Evolutionary conservation across 1,140 invertebrate genomes (phyloP), one percentile per base, ranked within the genome.

Genomic region (Odontomachus brunneus): DNA sequence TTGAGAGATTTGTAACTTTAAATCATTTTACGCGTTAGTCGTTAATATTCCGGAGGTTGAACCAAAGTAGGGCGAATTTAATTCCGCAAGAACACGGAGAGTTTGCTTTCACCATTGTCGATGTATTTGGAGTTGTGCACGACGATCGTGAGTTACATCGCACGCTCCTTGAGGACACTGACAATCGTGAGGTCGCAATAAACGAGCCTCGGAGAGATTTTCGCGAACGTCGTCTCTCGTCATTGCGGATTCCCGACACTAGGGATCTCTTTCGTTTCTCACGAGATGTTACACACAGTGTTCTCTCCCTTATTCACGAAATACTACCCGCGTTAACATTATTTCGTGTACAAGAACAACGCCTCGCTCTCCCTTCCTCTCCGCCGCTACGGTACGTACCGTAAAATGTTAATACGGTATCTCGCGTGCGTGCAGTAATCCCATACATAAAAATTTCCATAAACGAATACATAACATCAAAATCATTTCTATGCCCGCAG

Each of bases 351-450:
- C 33, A 53, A 66, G 2, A 44, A 78, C 48, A 78, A 78, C 4
- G 17, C 55, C 44, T 38, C 17, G 55, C 48, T 44, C 33, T 9
- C 7, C 0, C 57, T 22, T 9, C 5, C 57, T 29, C 53, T n/a
- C n/a, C n/a, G n/a, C n/a, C n/a, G n/a, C n/a, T n/a, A n/a, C n/a
- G 12, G 7, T 26, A 2, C 5, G 24, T 12, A 55, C 3, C 29
- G 33, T 69, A 69, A 78, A 78, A 78, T 78, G 22, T 78, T 78
- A 69, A 69, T 57, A 67, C n/a, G 12, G 5, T 67, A 26, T 5
- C 22, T 19, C 19, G n/a, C 22, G n/a, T 44, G 14, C n/a, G 53
- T 22, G 38, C 49, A 29, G 26, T 26, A 75, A 17, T 38, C 15
- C 2, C 33, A 55, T 69, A 66, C 29, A 57, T 67, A 22, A 78